Conservation (phyloP, 2,888 invertebrate species). For the Nudaria mundana region DNA sequence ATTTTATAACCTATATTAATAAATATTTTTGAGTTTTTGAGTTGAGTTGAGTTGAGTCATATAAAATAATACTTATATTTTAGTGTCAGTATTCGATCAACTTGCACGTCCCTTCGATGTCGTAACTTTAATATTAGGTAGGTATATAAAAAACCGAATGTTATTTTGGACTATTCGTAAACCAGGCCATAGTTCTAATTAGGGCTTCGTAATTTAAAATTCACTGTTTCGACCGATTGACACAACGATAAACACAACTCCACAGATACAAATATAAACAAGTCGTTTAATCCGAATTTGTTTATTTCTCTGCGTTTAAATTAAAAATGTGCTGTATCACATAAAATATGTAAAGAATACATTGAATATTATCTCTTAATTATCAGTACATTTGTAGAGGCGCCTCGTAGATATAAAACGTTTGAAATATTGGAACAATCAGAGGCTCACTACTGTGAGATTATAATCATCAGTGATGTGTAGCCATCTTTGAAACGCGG, state of each 20-base stretch:
- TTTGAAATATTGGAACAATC: constrained; percentile 23
- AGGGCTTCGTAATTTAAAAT: not conserved
- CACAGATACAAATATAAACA: not conserved
- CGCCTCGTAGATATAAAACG: constrained; percentile 34
- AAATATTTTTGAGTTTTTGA: too few relatives aligned
- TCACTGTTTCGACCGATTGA: constrained; percentile 1
- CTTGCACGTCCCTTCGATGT: too few relatives aligned
- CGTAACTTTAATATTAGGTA: too few relatives aligned
- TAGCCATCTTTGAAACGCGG: constrained; percentile 33
- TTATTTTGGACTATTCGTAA: not conserved
- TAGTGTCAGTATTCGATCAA: not conserved
- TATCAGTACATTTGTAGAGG: constrained; percentile 34
- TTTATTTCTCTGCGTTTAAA: constrained; percentile 1
- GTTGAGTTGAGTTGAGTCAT: too few relatives aligned
- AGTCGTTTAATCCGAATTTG: constrained; percentile 3
- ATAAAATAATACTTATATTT: too few relatives aligned
- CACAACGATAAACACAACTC: not conserved
- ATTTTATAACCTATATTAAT: too few relatives aligned
- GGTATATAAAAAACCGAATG: not conserved
- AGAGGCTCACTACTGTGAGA: constrained; percentile 34
- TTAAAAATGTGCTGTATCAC: constrained; percentile 6
- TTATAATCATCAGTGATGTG: constrained; percentile 38
- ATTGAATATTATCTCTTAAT: constrained; percentile 29
- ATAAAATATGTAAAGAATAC: constrained; percentile 14
- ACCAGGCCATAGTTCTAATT: not conserved